These are phyloP conservation scores for Phocoena phocoena DNA, from an alignment of 2,113 vertebrate species.

Conservation along the genomic window DNA sequence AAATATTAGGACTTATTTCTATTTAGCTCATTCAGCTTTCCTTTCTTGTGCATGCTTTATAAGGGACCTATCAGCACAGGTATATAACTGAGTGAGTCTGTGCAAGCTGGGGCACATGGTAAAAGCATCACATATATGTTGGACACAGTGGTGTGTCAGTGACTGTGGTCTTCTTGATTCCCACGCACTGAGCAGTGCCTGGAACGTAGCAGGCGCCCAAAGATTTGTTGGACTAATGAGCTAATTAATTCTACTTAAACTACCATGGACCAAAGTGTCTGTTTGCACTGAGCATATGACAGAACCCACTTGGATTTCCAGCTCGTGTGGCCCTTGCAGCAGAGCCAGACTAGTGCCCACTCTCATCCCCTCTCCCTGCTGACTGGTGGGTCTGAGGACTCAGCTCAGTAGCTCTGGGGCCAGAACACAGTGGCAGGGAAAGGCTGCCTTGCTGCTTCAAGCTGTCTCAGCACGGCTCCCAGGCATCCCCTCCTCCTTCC, in stretches of 20 bases:
- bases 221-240: not conserved
- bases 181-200: not conserved
- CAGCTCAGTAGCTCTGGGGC: not conserved
- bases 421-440: not conserved
- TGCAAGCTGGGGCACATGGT: not conserved
- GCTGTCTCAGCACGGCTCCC: not conserved
- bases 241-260: not conserved
- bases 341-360: not conserved
- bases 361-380: not conserved
- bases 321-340: not conserved
- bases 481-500: not conserved
- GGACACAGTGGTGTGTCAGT: not conserved
- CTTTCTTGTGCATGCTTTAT: not conserved
- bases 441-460: not conserved
- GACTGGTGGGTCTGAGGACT: no score
- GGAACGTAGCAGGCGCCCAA: not conserved
- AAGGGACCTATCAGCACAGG: not conserved
- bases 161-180: not conserved
- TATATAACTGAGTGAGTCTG: not conserved
- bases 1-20: not conserved
- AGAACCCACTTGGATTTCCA: not conserved
- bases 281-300: not conserved
- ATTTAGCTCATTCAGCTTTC: not conserved
- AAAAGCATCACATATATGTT: not conserved
- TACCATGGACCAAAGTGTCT: not conserved